A percentile compares a stretch with the other conserved stretches of the same genome.
These are phyloP conservation scores for Drosophila quadrilineata DNA, from an alignment of 1,140 invertebrate species.

Conservation along the genomic window DNA sequence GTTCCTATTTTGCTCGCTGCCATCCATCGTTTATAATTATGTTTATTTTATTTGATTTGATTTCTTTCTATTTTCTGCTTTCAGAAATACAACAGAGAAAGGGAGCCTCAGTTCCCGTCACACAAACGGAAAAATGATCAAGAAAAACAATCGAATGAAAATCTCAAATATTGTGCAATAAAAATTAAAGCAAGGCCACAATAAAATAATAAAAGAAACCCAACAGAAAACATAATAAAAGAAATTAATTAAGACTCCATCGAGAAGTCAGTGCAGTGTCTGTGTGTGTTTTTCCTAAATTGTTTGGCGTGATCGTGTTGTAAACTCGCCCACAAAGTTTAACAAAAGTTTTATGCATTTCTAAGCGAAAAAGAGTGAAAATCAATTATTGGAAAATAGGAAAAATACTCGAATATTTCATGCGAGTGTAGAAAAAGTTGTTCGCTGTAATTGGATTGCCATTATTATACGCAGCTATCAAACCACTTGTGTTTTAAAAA, in stretches of 20 bases:
- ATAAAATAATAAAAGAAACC: constrained; percentile 22
- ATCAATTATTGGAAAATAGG: constrained; percentile 52
- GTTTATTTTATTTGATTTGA: too few species aligned
- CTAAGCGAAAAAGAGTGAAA: constrained; percentile 54
- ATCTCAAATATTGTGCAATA: constrained; percentile 54
- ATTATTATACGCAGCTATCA: constrained; percentile 43
- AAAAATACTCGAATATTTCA: constrained; percentile 24
- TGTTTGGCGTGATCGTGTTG: constrained; percentile 40
- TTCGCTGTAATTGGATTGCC: constrained; percentile 42
- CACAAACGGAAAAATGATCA: constrained; percentile 49
- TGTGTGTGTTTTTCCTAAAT: neutral
- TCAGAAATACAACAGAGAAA: constrained; percentile 35
- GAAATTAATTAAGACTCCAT: constrained; percentile 54
- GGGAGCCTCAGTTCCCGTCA: neutral
- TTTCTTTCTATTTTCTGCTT: constrained; percentile 10
- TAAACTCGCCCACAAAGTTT: constrained; percentile 46
- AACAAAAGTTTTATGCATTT: constrained; percentile 24
- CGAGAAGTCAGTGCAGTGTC: constrained; percentile 13
- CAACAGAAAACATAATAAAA: constrained; percentile 3
- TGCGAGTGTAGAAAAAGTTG: too few species aligned
- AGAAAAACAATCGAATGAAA: constrained; percentile 52
- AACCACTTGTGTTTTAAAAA: constrained; percentile 44
- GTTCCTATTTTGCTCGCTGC: neutral
- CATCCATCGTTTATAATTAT: constrained; percentile 11
- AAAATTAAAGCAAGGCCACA: constrained; percentile 23